phyloP scores from a whole-genome alignment of 1,140 invertebrate species.

The Parasteatoda tepidariorum region DNA sequence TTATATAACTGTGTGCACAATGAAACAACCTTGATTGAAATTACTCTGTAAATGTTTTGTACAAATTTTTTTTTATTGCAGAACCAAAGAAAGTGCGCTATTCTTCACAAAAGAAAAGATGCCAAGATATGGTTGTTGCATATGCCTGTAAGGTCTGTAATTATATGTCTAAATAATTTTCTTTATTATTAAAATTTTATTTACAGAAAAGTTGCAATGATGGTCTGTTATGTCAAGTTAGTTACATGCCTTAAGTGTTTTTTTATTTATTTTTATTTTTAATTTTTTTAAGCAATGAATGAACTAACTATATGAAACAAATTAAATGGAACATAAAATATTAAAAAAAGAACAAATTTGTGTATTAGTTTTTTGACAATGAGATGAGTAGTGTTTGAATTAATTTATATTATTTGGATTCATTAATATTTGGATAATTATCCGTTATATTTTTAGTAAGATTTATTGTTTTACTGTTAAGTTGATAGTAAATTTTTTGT shows the following conservation, averaged over 20 bases:
- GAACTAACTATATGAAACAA: too few species aligned
- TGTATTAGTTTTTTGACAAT: too few species aligned
- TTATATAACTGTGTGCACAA: not conserved
- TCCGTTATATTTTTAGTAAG: too few species aligned
- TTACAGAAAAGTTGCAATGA: not conserved
- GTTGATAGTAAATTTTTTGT: too few species aligned
- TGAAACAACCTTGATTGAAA: not conserved
- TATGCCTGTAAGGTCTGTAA: constrained; percentile 72
- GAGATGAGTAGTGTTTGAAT: too few species aligned
- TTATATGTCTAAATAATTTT: not conserved
- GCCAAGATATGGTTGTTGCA: constrained; percentile 55
- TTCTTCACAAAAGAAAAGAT: not conserved
- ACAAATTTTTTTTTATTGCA: not conserved
- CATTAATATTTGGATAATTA: too few species aligned
- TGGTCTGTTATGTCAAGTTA: not conserved
- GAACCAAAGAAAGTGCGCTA: not conserved
- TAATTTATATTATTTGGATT: too few species aligned
- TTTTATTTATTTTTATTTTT: not conserved
- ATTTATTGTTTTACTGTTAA: too few species aligned
- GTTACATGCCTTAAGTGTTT: not conserved
- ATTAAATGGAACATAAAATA: too few species aligned
- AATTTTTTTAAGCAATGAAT: not conserved
- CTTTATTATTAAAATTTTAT: not conserved
- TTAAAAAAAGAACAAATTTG: too few species aligned
- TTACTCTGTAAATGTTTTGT: not conserved